These are phyloP conservation scores for Mastigias papua DNA, from an alignment of 30 jellyfish, hydroid and myxozoan genomes.

Conservation along the genomic window DNA sequence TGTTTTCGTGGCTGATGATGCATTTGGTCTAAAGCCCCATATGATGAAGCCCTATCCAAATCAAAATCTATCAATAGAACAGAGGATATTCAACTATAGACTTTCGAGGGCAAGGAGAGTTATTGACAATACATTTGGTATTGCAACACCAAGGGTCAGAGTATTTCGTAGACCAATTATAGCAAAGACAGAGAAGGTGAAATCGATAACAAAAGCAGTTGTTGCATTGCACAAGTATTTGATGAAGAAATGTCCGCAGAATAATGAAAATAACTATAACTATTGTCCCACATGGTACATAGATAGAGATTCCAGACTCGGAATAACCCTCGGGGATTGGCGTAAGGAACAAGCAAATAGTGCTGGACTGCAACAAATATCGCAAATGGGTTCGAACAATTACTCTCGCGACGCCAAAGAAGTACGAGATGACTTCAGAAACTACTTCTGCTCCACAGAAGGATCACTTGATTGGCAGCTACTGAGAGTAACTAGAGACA, in stretches of 20 bases:
- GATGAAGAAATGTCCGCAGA: constrained; percentile 23
- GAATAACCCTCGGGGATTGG: constrained; percentile 50
- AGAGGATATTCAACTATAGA: constrained; percentile 62
- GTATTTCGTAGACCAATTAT: constrained; percentile 73
- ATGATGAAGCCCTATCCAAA: constrained; percentile 75
- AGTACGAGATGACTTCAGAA: constrained; percentile 33
- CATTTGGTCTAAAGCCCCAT: constrained; percentile 61
- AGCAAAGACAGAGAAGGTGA: constrained; percentile 64
- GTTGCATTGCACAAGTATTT: constrained; percentile 72
- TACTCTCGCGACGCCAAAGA: constrained; percentile 38
- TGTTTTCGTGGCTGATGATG: constrained; percentile 79
- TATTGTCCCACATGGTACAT: constrained; percentile 21
- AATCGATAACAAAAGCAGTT: constrained; percentile 75
- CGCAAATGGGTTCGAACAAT: constrained; percentile 29
- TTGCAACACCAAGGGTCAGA: constrained; percentile 66
- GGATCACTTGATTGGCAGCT: constrained; percentile 34
- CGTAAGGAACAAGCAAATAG: constrained; percentile 34
- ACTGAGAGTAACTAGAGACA: constrained; percentile 24
- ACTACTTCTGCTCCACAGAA: constrained; percentile 25
- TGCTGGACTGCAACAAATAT: constrained; percentile 22
- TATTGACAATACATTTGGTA: constrained; percentile 83
- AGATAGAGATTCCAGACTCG: constrained; percentile 32
- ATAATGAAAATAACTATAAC: constrained; percentile 23
- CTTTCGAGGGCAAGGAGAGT: constrained; percentile 67
- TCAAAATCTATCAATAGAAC: constrained; percentile 33